Base-by-base conservation (phyloP, 1,140 invertebrate genomes). In the Pseudomyrmex cubaensis region DNA sequence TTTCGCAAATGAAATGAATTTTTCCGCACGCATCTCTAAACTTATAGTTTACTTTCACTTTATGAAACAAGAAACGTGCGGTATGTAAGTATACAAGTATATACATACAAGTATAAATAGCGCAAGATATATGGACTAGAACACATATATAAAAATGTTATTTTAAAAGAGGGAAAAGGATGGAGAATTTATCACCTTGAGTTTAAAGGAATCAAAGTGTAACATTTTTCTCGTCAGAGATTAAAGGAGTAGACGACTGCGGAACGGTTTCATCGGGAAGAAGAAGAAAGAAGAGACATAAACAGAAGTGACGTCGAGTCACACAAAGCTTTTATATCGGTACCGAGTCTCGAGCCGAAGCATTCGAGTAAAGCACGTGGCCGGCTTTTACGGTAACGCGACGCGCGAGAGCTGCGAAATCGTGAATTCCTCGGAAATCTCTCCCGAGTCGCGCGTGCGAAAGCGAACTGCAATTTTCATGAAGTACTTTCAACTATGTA, bases 401-500 rank as follows among this genome's bases (percentile, higher is more conserved):
- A 59, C 46, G 22, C 25, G 15, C 74, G 17, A 54, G 7, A 9
- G 44, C 9, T 17, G 62, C 48, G 12, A 66, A 10, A 78, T 78
- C 64, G 56, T 44, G 66, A 80, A 72, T 72, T n/a, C 22, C 64
- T 12, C 63, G 2, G 20, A 69, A 80, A 59, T 72, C 44, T 80
- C 66, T 8, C 20, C n/a, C 54, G 44, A 59, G 50, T 13, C n/a
- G 17, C n/a, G n/a, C 54, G 44, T 35, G 15, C 66, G 46, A 70
- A 17, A 72, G 15, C 22, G 44, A 56, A 48, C 44, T 72, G 66
- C 54, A 80, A 80, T 80, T 80, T 80, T 72, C 66, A 70, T 80
- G 72, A 70, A 80, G 44, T 70, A 72, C 44, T 50, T 25, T 25
- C 20, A 8, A 25, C 44, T 7, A 35, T 35, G 35, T 13, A 13